Percentiles rank a stretch among this genome's conserved stretches.
Conservation (phyloP, 2,888 invertebrate genomes). For the Magallana nippona region DNA sequence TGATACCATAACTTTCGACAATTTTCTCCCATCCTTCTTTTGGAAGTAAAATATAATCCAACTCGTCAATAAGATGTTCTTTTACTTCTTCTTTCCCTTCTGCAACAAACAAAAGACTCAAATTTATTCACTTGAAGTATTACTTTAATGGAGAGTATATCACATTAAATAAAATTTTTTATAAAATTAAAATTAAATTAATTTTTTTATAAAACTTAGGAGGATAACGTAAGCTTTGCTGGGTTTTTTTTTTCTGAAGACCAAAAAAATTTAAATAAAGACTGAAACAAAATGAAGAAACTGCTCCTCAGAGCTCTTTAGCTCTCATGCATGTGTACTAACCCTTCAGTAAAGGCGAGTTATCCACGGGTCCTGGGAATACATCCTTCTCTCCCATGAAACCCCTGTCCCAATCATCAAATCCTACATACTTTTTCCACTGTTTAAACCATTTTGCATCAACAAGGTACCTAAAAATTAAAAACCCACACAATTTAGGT, state of each 20-base stretch:
- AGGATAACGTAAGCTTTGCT: too few species aligned
- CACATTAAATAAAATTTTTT: background rate
- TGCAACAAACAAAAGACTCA: conserved; percentile 40
- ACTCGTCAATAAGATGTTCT: conserved; percentile 80
- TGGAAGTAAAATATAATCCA: conserved; percentile 81
- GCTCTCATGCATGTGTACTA: too few species aligned
- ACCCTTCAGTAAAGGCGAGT: conserved; percentile 79
- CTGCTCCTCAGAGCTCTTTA: too few species aligned
- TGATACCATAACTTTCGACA: conserved; percentile 76
- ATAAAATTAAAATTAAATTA: background rate
- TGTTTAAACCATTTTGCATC: conserved; percentile 81
- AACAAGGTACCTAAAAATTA: conserved; percentile 79
- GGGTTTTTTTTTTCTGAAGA: too few species aligned
- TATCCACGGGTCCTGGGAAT: conserved; percentile 81
- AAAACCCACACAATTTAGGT: background rate
- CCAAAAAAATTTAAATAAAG: too few species aligned
- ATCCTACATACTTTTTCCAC: conserved; percentile 81
- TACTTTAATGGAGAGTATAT: background rate
- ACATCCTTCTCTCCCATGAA: conserved; percentile 74
- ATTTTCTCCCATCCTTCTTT: conserved; percentile 81
- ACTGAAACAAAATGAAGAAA: too few species aligned
- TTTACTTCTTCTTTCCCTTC: conserved; percentile 71
- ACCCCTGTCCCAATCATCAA: conserved; percentile 78
- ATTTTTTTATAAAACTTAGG: too few species aligned
- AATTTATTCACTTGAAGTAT: too few species aligned